A percentile compares a stretch with the other conserved stretches of the same genome.
Evolutionary conservation across 2,797 vertebrate genomes (phyloP).

Genomic region (Pantherophis alleghaniensis): DNA sequence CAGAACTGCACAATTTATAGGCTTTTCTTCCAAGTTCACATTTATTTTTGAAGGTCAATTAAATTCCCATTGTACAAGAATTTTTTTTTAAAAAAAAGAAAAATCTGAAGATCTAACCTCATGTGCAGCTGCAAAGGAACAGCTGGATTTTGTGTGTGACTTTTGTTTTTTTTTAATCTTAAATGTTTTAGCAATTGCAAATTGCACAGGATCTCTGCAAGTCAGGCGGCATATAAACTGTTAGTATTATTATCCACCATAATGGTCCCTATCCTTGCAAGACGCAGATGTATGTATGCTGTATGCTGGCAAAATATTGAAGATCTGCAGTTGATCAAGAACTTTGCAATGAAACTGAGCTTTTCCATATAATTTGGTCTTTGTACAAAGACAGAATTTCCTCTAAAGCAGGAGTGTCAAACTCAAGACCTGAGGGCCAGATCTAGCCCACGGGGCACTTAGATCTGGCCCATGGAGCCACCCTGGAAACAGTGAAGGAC

Average conservation of each 20-base stretch:
- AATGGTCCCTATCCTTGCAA: background rate
- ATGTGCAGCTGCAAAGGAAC: background rate
- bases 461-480: too few relatives aligned
- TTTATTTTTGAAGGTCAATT: background rate
- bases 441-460: too few relatives aligned
- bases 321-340: background rate
- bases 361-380: background rate
- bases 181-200: background rate
- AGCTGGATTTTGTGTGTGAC: background rate
- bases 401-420: background rate
- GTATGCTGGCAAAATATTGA: background rate
- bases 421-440: too few relatives aligned
- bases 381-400: background rate
- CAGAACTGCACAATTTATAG: background rate
- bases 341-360: background rate
- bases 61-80: background rate
- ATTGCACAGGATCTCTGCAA: background rate
- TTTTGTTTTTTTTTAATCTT: background rate
- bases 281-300: background rate
- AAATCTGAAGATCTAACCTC: background rate
- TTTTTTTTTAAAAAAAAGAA: too few relatives aligned
- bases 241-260: background rate
- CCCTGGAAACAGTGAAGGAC: too few relatives aligned
- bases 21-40: background rate
- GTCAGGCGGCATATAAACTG: background rate